Evolutionary conservation across 2,888 invertebrate genomes (phyloP), one percentile per base, ranked within the genome.

Genomic region (Dinocampus coccinellae): DNA sequence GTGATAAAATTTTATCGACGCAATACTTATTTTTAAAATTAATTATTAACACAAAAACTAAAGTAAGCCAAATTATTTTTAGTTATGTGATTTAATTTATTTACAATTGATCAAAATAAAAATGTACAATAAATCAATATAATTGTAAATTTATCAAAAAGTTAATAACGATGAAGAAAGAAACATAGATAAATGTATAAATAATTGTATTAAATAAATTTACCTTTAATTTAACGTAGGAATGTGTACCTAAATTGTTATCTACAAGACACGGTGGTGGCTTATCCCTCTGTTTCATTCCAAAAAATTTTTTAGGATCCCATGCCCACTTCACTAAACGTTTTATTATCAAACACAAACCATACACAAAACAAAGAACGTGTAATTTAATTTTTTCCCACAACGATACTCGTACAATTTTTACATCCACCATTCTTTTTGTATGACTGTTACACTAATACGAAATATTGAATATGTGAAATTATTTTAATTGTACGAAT

Each of bases 201-300:
- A n/a, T n/a, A n/a, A n/a, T n/a, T n/a, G n/a, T n/a, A n/a, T n/a
- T n/a, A 33, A 34, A 13, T 13, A 13, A 22, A 62, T 10, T 20
- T 86, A 92, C 92, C 90, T 91, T 91, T 57, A 92, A 86, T 85
- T 92, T 92, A 57, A 92, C 89, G 80, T 91, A 92, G 61, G 91
- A 91, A 85, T 92, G 92, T 78, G 89, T 89, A 34, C 92, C 92
- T 57, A 92, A 84, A 36, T 88, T 87, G 22, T 90, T 88, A 79
- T 92, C 91, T 9, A 91, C 89, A 29, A 92, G 87, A 82, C 91
- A 91, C 22, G 88, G 78, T 0, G 92, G 92, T 16, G 92, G 92
- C 76, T 89, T 90, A 79, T 91, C 91, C 34, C 91, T 85, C 73
- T 86, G 83, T 60, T 85, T 85, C 53, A 88, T 76, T 42, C 81